phyloP scores from a whole-genome alignment of 2,113 vertebrate genomes.

The Ageneiosus marmoratus region DNA sequence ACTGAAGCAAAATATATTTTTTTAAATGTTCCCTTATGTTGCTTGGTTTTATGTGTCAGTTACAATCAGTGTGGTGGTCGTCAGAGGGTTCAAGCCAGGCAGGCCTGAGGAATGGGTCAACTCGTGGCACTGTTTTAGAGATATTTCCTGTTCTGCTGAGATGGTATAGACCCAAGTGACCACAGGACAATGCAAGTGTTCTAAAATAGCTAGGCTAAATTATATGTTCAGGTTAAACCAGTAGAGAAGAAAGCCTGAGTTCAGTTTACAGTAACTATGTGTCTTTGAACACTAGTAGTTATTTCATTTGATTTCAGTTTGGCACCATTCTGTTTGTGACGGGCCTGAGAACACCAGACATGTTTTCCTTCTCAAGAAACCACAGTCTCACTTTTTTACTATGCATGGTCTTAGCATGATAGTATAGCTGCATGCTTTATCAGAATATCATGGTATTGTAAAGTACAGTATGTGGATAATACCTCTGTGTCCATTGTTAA shows the following conservation, averaged over 20 bases:
- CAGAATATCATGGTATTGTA: conserved; percentile 26
- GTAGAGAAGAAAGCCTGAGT: conserved; percentile 57
- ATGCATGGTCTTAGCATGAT: conserved; percentile 28
- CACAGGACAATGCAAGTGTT: conserved; percentile 63
- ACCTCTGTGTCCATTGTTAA: conserved; percentile 46
- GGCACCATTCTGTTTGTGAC: conserved; percentile 64
- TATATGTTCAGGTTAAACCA: conserved; percentile 66
- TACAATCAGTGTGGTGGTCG: conserved; percentile 37
- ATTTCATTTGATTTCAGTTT: conserved; percentile 65
- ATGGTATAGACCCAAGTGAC: conserved; percentile 66
- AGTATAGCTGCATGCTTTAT: conserved; percentile 24
- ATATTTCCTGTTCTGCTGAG: conserved; percentile 63
- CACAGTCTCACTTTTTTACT: conserved; percentile 44
- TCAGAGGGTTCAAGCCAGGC: conserved; percentile 60
- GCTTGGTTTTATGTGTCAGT: conserved; percentile 58
- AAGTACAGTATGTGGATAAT: conserved; percentile 58
- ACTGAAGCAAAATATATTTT: conserved; percentile 32
- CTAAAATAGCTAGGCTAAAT: conserved; percentile 73
- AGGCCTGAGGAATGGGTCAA: conserved; percentile 59
- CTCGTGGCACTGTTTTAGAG: conserved; percentile 64
- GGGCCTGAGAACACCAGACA: conserved; percentile 47
- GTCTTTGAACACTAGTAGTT: conserved; percentile 60
- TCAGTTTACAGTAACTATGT: conserved; percentile 35
- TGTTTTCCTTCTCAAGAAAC: conserved; percentile 49
- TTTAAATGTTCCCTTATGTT: conserved; percentile 55